These are phyloP conservation scores for Chondrilla cf. caribensis DNA, from an alignment of 37 sponge, comb jelly and placozoan genomes.

Conservation along the genomic window DNA sequence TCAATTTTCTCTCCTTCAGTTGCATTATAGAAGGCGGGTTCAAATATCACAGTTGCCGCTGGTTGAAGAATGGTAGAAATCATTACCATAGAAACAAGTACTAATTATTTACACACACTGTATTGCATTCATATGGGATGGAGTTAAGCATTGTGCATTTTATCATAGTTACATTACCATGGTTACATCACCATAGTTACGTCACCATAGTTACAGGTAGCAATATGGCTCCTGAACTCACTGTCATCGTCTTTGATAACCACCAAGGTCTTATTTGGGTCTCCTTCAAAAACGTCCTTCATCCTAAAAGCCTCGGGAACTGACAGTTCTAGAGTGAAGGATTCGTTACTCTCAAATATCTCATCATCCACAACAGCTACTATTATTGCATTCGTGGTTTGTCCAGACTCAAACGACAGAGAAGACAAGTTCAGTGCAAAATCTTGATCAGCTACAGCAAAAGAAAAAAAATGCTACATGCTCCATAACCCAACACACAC, in stretches of 20 bases:
- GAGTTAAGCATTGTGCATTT: background rate
- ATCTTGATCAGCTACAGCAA: background rate
- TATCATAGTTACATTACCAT: background rate
- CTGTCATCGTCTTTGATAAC: background rate
- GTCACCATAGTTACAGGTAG: too few species aligned
- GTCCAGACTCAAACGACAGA: background rate
- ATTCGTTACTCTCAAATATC: background rate
- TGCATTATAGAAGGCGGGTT: background rate
- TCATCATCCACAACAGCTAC: background rate
- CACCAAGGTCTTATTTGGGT: background rate
- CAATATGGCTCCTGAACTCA: background rate
- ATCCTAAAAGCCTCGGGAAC: background rate
- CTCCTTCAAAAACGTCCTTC: background rate
- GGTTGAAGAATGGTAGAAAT: background rate
- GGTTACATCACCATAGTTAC: too few species aligned
- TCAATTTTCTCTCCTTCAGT: constrained; percentile 9
- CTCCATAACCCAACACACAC: too few species aligned
- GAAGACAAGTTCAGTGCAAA: background rate
- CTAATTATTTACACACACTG: background rate
- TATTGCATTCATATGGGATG: background rate
- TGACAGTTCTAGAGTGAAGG: background rate
- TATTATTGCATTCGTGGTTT: background rate
- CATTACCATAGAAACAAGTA: background rate
- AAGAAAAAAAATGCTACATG: too few species aligned
- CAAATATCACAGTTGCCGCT: background rate